Conservation (phyloP, 2,113 vertebrate species). For the Macroglossus sobrinus region DNA sequence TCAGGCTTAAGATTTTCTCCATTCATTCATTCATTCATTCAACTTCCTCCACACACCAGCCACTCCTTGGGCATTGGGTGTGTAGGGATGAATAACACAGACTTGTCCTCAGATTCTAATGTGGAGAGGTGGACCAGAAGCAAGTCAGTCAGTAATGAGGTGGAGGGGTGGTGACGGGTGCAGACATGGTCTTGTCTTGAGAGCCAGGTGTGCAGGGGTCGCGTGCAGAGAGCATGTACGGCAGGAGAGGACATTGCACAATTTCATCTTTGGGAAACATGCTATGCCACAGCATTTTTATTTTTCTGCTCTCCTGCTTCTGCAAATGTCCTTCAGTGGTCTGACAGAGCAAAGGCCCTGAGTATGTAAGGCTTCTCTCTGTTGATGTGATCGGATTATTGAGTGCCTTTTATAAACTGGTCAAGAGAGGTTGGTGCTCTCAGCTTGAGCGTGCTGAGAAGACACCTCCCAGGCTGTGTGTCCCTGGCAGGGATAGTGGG, state of each 20-base stretch:
- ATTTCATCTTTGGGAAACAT: not conserved
- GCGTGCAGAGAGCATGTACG: accelerated
- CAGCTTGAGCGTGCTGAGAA: not conserved
- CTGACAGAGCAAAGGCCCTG: not conserved
- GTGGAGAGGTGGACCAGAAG: not conserved
- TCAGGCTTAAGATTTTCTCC: not conserved
- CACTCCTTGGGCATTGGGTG: not conserved
- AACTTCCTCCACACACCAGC: not conserved
- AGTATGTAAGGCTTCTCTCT: not conserved
- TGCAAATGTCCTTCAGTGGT: not conserved
- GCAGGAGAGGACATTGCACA: accelerated
- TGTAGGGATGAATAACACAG: not conserved
- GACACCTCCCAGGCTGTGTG: not conserved
- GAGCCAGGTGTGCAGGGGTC: not conserved
- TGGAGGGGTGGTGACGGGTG: not conserved
- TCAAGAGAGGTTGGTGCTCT: not conserved
- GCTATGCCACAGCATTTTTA: not conserved
- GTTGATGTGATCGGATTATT: not conserved
- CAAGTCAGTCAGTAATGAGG: not conserved
- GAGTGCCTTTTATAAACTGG: not conserved
- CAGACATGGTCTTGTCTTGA: not conserved
- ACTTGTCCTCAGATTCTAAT: not conserved
- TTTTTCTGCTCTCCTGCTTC: not conserved
- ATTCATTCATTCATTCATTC: not conserved
- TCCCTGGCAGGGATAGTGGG: not conserved